These are phyloP conservation scores for Leptopilina myrica DNA, from an alignment of 2,888 invertebrate genomes.

Conservation along the genomic window DNA sequence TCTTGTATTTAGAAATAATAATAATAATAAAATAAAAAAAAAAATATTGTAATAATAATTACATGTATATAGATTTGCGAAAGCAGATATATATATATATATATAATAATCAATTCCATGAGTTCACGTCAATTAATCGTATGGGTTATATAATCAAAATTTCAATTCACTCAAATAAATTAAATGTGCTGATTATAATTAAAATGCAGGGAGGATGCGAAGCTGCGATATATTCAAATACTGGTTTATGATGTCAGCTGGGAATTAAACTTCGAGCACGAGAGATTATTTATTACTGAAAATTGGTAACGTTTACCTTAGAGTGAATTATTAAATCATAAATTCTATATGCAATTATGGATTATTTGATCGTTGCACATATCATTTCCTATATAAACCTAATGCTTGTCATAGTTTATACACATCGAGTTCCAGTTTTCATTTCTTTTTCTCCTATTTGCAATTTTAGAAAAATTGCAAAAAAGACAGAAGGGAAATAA, in stretches of 20 bases:
- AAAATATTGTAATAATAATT: too few relatives aligned
- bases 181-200: conserved; percentile 12
- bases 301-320: conserved; percentile 4
- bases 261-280: neutral
- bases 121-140: conserved; percentile 1
- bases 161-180: conserved; percentile 28
- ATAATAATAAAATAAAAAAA: neutral
- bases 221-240: conserved; percentile 26
- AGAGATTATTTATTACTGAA: conserved; percentile 25
- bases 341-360: neutral
- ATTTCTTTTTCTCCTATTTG: too few relatives aligned
- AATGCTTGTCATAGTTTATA: neutral
- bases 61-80: neutral
- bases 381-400: neutral
- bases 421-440: too few relatives aligned
- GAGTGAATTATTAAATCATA: conserved; percentile 20
- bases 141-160: conserved; percentile 8
- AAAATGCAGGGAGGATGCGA: conserved; percentile 2
- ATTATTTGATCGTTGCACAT: neutral
- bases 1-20: conserved; percentile 9
- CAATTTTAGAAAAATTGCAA: too few relatives aligned
- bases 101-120: neutral
- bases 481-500: too few relatives aligned
- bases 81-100: neutral
- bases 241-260: conserved; percentile 25